Evolutionary conservation across 2,888 invertebrate genomes (phyloP).

Genomic region (Congeria kusceri): DNA sequence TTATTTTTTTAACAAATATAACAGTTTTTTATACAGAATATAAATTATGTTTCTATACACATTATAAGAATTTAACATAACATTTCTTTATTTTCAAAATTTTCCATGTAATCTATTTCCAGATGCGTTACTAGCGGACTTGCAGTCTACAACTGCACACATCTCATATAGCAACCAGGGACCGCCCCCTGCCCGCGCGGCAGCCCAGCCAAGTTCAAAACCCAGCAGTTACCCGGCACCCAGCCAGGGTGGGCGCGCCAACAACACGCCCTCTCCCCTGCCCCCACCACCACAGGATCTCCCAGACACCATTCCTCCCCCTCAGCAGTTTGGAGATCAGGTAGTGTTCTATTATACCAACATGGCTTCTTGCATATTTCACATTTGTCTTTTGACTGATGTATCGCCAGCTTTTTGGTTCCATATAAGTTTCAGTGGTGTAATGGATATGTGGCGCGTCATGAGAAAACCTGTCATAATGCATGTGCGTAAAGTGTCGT

Average conservation of each 20-base stretch:
- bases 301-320: constrained; percentile 75
- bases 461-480: no score
- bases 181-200: constrained; percentile 26
- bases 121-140: constrained; percentile 98
- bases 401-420: no score
- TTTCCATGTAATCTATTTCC: constrained; percentile 61
- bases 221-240: constrained; percentile 11
- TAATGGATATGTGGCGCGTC: no score
- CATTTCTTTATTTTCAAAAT: no score
- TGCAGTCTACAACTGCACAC: constrained; percentile 95
- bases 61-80: no score
- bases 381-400: no score
- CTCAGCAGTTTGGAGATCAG: constrained; percentile 71
- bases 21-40: no score
- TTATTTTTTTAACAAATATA: no score
- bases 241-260: constrained; percentile 35
- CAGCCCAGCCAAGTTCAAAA: constrained; percentile 21
- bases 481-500: no score
- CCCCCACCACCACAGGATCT: constrained; percentile 81
- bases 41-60: no score
- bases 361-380: no score
- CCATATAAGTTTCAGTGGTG: no score
- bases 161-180: constrained; percentile 69
- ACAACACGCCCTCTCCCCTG: constrained; percentile 80
- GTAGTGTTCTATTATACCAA: constrained; percentile 49